Base-by-base conservation (phyloP, 2,888 invertebrate species). In the Nomada fabriciana region DNA sequence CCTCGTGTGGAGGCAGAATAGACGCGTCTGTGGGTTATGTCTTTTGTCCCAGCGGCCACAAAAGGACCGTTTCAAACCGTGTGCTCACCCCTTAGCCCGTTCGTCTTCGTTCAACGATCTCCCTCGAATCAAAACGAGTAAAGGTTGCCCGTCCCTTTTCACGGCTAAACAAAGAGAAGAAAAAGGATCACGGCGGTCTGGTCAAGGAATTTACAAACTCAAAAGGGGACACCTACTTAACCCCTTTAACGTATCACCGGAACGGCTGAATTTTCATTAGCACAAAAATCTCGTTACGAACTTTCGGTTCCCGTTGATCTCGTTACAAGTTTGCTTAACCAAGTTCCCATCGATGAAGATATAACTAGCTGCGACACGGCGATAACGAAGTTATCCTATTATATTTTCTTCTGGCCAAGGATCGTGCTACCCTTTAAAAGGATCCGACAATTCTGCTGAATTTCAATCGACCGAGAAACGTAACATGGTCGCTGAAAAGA, bases 11-110 rank as follows among this genome's bases (percentile, higher is more conserved):
- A 23, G 55, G 43, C 23, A 25, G 65, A 60, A 69, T 69, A 65
- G 67, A 71, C 75, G 80, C 43, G 73, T 71, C 77, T 67, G 68
- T 65, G 80, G 80, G 80, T 74, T 57, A 75, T 65, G 64, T 71
- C 77, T 64, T 83, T 83, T 83, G 83, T 83, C 74, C 71, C 57
- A 47, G 10, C 42, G 25, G 57, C 18, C 70, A 81, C 83, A 83
- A 83, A 83, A 82, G 82, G 71, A 74, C 59, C 77, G 83, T 82
- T 77, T 83, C 13, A 74, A 81, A 81, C 77, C 64, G 29, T 60
- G 64, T 59, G 65, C 61, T 20, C 63, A 47, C 63, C 81, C 81
- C 63, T 74, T 71, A 59, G 25, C 71, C n/a, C 52, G 60, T 74
- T 63, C 81, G 43, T 76, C 76, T 80, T 82, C 72, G 63, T 72